Conservation (phyloP, 2,113 vertebrate genomes). For the Entosphenus tridentatus region DNA sequence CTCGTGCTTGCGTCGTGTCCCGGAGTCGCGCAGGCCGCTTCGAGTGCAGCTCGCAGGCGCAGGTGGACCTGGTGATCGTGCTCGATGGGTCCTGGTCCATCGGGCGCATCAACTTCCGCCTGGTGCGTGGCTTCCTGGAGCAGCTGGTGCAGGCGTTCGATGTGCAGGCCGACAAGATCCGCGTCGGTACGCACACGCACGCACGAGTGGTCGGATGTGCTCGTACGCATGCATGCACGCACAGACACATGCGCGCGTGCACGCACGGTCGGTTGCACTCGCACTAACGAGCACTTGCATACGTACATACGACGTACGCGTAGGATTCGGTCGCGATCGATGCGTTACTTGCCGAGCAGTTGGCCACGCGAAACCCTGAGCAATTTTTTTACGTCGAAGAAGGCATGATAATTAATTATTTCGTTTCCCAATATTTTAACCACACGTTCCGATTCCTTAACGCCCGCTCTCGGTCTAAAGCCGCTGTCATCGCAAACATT, state of each 20-base stretch:
- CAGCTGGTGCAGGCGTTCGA: conserved; percentile 43
- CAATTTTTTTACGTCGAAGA: no score
- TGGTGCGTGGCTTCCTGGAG: conserved; percentile 57
- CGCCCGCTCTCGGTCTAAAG: no score
- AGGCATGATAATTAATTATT: no score
- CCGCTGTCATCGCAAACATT: no score
- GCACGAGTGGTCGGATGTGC: no score
- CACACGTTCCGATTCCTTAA: no score
- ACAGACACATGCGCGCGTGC: not conserved
- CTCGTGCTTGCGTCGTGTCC: no score
- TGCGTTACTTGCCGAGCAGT: no score
- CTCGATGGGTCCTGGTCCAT: conserved; percentile 92
- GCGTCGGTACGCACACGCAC: conserved; percentile 36
- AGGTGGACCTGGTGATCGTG: conserved; percentile 39
- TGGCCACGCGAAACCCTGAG: no score
- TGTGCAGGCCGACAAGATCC: conserved; percentile 37
- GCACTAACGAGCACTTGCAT: not conserved
- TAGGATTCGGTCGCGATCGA: not conserved
- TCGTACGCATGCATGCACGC: not conserved
- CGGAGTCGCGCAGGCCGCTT: conserved; percentile 14
- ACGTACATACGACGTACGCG: not conserved
- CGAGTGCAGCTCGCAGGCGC: conserved; percentile 25
- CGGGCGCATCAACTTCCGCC: conserved; percentile 55
- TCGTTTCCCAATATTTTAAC: no score
- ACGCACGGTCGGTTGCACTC: not conserved